Percentiles rank a stretch among this genome's conserved stretches.
These are phyloP conservation scores for Anthonomus grandis DNA, from an alignment of 1,140 invertebrate genomes.

Conservation along the genomic window DNA sequence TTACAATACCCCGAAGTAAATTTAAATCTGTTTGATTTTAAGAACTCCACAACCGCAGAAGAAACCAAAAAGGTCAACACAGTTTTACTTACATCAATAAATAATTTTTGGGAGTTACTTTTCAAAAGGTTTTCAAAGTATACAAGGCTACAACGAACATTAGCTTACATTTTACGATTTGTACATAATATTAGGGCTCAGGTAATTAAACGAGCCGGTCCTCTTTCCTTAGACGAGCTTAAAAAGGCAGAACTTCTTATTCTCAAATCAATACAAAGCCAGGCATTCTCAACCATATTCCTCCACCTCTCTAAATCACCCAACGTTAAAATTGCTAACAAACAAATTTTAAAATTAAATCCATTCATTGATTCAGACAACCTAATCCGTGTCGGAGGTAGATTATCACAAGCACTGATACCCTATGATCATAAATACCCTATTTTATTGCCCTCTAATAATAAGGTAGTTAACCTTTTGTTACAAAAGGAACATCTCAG, in stretches of 20 bases:
- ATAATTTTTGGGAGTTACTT: background rate
- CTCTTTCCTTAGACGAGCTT: background rate
- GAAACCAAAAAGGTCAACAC: conserved; percentile 5
- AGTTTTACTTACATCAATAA: too few species aligned
- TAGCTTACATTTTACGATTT: background rate
- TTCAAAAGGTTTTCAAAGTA: background rate
- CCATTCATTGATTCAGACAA: background rate
- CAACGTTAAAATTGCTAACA: background rate
- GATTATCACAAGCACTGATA: background rate
- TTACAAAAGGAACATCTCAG: conserved; percentile 14
- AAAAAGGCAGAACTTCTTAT: background rate
- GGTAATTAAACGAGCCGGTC: background rate
- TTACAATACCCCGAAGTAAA: conserved; percentile 7
- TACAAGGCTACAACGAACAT: background rate
- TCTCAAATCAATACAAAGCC: background rate
- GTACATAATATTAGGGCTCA: background rate
- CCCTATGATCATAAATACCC: conserved; percentile 12
- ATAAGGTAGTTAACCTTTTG: background rate
- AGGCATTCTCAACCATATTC: background rate
- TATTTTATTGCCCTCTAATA: conserved; percentile 9
- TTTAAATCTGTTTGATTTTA: background rate
- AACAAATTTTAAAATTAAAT: background rate
- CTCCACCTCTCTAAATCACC: background rate
- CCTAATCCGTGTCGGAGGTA: conserved; percentile 3
- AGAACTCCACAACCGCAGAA: background rate